A percentile compares a stretch with the other conserved stretches of the same genome.
phyloP scores from a whole-genome alignment of 2,113 vertebrate genomes.

The Rattus norvegicus region GRCr8 NC_086032.1:63682501-63683000 shows the following conservation, averaged over 20 bases:
- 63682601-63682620: constrained; percentile 53
- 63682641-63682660: constrained; percentile 65
- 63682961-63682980: constrained; percentile 21
- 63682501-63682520: constrained; percentile 17
- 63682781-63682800: constrained; percentile 85
- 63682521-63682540: neutral
- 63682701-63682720: constrained; percentile 77
- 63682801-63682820: constrained; percentile 79
- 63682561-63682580: constrained; percentile 41
- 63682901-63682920: constrained; percentile 59
- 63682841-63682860: constrained; percentile 66
- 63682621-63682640: constrained; percentile 62
- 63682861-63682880: constrained; percentile 76
- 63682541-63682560: neutral
- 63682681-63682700: constrained; percentile 62
- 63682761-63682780: constrained; percentile 81
- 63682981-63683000: constrained; percentile 10
- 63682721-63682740: constrained; percentile 79
- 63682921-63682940: constrained; percentile 60
- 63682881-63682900: constrained; percentile 75
- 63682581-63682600: constrained; percentile 21
- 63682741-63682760: constrained; percentile 74
- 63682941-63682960: constrained; percentile 40
- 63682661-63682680: constrained; percentile 73
- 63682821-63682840: constrained; percentile 78